These are phyloP conservation scores for Colletes latitarsis DNA, from an alignment of 1,140 invertebrate species.

Conservation along the genomic window DNA sequence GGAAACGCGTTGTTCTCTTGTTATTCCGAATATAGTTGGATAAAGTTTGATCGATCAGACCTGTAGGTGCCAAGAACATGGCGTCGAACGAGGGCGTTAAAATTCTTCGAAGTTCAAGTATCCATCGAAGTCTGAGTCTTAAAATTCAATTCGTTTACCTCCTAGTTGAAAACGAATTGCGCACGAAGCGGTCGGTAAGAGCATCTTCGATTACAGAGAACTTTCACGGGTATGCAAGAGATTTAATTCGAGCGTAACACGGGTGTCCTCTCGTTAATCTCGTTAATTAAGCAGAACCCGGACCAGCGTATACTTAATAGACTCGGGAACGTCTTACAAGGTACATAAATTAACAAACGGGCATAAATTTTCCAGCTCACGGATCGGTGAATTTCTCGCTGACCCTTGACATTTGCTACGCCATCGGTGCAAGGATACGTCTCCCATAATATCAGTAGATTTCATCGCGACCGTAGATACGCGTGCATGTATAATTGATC, in stretches of 20 bases:
- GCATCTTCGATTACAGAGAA: neutral
- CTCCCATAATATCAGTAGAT: neutral
- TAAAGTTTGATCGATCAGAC: neutral
- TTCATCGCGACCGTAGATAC: neutral
- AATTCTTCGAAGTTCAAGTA: too few relatives aligned
- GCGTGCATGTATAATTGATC: too few relatives aligned
- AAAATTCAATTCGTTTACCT: too few relatives aligned
- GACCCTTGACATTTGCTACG: neutral
- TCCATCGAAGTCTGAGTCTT: too few relatives aligned
- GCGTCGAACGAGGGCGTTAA: too few relatives aligned
- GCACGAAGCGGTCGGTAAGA: too few relatives aligned
- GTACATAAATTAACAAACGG: neutral
- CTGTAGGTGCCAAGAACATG: too few relatives aligned
- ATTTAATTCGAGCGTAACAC: neutral
- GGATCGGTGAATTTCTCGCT: slow-evolving; percentile 7
- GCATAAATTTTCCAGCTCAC: slow-evolving; percentile 5
- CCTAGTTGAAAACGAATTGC: too few relatives aligned
- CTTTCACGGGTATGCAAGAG: too few relatives aligned
- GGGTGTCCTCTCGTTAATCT: too few relatives aligned
- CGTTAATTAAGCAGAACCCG: neutral
- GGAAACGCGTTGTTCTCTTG: neutral
- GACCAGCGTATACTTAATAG: neutral
- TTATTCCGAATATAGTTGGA: neutral
- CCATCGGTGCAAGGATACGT: too few relatives aligned
- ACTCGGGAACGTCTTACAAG: neutral